Evolutionary conservation across 2,797 vertebrate genomes (phyloP).

Genomic region (Clarias fuscus): DNA sequence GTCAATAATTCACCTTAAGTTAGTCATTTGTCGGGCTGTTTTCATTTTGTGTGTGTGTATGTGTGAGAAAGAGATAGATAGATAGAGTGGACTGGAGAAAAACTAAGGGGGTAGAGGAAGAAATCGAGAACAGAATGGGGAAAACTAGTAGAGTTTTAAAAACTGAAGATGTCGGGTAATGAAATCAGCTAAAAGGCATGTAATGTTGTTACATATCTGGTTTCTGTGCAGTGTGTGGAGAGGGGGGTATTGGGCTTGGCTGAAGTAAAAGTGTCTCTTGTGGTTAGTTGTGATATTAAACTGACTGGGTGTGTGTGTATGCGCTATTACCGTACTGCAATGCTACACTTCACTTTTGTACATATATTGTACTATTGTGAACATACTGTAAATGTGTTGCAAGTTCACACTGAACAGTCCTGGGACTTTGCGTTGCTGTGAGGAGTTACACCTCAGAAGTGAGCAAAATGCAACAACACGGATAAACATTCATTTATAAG

Average conservation of each 20-base stretch:
- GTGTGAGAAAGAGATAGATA: background rate
- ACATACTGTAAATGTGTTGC: background rate
- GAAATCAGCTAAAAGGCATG: constrained; percentile 50
- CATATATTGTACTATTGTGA: background rate
- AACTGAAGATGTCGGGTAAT: constrained; percentile 44
- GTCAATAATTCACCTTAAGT: constrained; percentile 37
- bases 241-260: background rate
- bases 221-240: constrained; percentile 28
- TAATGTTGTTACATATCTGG: constrained; percentile 43
- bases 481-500: background rate
- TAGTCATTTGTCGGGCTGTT: constrained; percentile 45
- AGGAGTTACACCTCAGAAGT: background rate
- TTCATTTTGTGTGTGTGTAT: constrained; percentile 19
- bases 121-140: background rate
- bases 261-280: constrained; percentile 5
- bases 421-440: background rate
- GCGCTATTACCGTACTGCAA: background rate
- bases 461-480: background rate
- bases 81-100: background rate
- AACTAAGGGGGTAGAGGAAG: background rate
- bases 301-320: background rate
- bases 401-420: background rate
- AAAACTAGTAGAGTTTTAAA: constrained; percentile 6
- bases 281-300: constrained; percentile 6
- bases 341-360: constrained; percentile 10